phyloP scores from a whole-genome alignment of 2,888 invertebrate genomes.

The Pachydiplax longipennis region DNA sequence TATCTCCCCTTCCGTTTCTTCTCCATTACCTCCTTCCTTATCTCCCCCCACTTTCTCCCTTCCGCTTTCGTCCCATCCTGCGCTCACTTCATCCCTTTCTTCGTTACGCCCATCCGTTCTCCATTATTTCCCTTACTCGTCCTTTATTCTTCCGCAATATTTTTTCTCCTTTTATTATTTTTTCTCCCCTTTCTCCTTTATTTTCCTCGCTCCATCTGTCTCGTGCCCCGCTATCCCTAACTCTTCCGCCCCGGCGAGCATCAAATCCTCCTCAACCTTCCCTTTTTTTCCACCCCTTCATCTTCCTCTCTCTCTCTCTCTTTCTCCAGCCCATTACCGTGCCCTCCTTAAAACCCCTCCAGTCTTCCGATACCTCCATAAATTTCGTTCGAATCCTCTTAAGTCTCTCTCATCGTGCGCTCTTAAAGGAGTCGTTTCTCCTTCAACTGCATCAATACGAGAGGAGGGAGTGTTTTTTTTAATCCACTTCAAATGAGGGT shows the following conservation, averaged over 20 bases:
- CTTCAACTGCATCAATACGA: slow-evolving; percentile 1
- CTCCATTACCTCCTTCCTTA: background rate
- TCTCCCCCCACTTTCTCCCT: background rate
- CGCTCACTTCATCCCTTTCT: background rate
- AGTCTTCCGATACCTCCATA: slow-evolving; percentile 29
- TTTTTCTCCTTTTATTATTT: too few species aligned
- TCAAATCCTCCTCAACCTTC: background rate
- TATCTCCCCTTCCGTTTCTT: background rate
- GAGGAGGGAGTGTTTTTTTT: background rate
- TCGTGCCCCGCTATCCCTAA: background rate
- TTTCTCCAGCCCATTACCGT: background rate
- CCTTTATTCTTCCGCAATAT: background rate
- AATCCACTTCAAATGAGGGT: slow-evolving; percentile 38
- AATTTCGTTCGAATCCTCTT: slow-evolving; percentile 28
- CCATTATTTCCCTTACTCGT: background rate
- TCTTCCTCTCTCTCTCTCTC: background rate
- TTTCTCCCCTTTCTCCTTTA: background rate
- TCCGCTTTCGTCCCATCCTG: background rate
- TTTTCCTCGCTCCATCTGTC: background rate
- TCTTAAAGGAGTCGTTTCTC: slow-evolving; percentile 1
- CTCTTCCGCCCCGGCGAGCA: background rate
- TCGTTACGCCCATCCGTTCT: background rate
- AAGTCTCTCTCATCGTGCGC: slow-evolving; percentile 25
- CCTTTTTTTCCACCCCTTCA: background rate
- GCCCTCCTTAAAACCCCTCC: background rate